These are phyloP conservation scores for Aphelenchoides besseyi DNA, from an alignment of 1,140 invertebrate genomes.

Conservation along the genomic window DNA sequence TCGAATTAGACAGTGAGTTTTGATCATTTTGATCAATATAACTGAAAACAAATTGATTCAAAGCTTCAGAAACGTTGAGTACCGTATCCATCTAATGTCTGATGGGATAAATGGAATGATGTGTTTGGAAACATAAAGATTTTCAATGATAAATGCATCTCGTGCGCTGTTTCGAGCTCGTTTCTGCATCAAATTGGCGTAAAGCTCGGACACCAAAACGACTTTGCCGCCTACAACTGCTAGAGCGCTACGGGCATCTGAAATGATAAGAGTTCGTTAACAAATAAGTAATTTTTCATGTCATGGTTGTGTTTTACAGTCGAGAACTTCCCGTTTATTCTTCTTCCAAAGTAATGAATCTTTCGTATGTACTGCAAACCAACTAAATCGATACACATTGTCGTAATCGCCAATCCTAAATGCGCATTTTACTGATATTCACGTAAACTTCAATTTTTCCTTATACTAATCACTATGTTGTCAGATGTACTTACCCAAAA, in stretches of 20 bases:
- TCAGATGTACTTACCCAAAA: too few species aligned
- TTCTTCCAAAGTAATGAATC: conserved; percentile 62
- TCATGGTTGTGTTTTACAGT: too few species aligned
- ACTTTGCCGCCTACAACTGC: conserved; percentile 62
- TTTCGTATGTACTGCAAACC: conserved; percentile 51
- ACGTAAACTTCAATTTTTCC: neutral
- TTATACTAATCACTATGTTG: neutral
- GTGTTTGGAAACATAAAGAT: conserved; percentile 62
- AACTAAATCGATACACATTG: conserved; percentile 61
- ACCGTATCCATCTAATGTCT: conserved; percentile 58
- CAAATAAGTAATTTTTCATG: too few species aligned
- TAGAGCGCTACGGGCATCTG: conserved; percentile 60
- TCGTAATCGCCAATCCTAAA: conserved; percentile 61
- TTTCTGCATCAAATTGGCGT: conserved; percentile 62
- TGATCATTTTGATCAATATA: conserved; percentile 58
- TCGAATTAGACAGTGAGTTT: conserved; percentile 38
- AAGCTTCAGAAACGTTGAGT: too few species aligned
- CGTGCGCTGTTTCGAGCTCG: conserved; percentile 50
- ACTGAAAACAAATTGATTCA: conserved; percentile 20
- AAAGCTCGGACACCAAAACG: conserved; percentile 61
- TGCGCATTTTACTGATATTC: too few species aligned
- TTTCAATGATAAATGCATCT: conserved; percentile 63
- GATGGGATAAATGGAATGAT: conserved; percentile 62
- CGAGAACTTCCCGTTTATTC: too few species aligned
- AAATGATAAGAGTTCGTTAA: too few species aligned